Evolutionary conservation across 2,797 vertebrate genomes (phyloP).

Genomic region (Orestias chungarensis): DNA sequence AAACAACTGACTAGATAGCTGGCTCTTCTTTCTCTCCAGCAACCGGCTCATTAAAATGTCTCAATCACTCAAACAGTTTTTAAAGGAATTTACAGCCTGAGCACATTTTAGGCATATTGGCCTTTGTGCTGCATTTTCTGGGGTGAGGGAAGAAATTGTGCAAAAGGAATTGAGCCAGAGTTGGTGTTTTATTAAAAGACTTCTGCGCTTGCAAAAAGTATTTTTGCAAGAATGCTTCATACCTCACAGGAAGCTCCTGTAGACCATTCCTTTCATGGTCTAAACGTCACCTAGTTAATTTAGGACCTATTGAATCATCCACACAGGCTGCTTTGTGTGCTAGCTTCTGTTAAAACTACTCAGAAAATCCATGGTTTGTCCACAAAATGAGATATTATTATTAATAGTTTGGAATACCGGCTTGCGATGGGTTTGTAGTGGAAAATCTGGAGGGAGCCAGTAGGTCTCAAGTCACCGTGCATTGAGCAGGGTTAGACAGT

Average conservation of each 20-base stretch:
- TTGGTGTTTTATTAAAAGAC: constrained; percentile 43
- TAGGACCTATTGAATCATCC: constrained; percentile 27
- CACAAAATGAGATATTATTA: not conserved
- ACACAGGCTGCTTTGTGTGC: not conserved
- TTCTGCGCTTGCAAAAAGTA: constrained; percentile 25
- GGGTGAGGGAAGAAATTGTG: constrained; percentile 35
- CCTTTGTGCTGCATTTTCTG: constrained; percentile 17
- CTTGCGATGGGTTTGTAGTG: not conserved
- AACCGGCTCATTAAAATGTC: constrained; percentile 25
- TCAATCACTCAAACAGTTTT: constrained; percentile 16
- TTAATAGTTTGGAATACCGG: too few species aligned
- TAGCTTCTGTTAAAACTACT: too few species aligned
- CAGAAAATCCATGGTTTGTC: too few species aligned
- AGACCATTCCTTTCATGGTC: constrained; percentile 40
- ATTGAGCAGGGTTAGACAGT: too few species aligned
- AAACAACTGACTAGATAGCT: constrained; percentile 61
- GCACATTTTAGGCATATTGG: constrained; percentile 2
- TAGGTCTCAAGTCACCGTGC: not conserved
- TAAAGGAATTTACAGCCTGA: constrained; percentile 29
- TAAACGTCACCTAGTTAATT: too few species aligned
- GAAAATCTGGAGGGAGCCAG: not conserved
- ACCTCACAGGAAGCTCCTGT: constrained; percentile 19
- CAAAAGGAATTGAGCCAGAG: constrained; percentile 39
- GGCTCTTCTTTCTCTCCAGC: constrained; percentile 26
- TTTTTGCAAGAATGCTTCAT: constrained; percentile 8